Evolutionary conservation across 2,113 vertebrate species (phyloP).

Genomic region (Myiopsitta monachus): DNA sequence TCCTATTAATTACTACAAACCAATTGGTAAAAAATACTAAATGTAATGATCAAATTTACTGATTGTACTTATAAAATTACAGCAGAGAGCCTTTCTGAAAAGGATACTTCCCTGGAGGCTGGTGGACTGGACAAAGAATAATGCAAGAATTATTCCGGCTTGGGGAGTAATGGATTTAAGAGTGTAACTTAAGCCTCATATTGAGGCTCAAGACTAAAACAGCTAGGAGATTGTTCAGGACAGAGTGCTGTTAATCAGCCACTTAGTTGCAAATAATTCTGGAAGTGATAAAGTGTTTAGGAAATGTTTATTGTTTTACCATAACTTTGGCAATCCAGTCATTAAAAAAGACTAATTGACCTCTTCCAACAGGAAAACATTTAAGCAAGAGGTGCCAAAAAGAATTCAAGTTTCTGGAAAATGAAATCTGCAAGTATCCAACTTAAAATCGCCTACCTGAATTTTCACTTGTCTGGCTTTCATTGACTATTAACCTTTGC

Average conservation of each 20-base stretch:
- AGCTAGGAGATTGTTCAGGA: neutral
- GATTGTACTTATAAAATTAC: neutral
- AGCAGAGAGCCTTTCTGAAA: neutral
- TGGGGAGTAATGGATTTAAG: neutral
- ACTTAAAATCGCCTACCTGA: slow-evolving; percentile 58
- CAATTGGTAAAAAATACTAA: neutral
- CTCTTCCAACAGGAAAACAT: slow-evolving; percentile 89
- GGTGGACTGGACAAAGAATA: rapidly evolving
- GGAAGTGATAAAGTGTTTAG: neutral
- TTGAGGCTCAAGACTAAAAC: neutral
- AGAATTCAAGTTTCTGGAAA: slow-evolving; percentile 85
- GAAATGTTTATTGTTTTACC: slow-evolving; percentile 2
- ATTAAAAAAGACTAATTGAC: slow-evolving; percentile 69
- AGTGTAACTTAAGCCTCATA: neutral
- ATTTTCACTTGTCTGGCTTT: slow-evolving; percentile 59
- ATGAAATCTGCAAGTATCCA: slow-evolving; percentile 91
- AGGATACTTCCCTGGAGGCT: neutral
- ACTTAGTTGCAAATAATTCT: neutral
- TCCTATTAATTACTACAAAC: neutral
- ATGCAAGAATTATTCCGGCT: neutral
- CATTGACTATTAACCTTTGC: slow-evolving; percentile 62
- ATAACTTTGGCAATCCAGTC: neutral
- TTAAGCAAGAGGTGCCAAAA: slow-evolving; percentile 93
- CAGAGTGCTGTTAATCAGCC: neutral
- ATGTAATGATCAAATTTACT: neutral